Base-by-base conservation (phyloP, 2,888 invertebrate genomes). In the Rotaria magnacalcarata region DNA sequence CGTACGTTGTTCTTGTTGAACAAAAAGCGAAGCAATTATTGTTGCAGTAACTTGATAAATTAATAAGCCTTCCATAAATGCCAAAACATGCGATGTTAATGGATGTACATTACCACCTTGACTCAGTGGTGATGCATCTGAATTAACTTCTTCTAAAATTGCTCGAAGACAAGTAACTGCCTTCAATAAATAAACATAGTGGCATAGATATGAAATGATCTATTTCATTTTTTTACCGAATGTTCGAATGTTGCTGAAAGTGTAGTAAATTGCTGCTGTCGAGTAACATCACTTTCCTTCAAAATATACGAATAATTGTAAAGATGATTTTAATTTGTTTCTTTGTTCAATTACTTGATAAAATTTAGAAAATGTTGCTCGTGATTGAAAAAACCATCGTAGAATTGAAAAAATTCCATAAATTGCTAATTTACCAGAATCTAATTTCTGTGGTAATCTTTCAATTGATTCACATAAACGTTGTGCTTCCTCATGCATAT, bases 21-120 rank as follows among this genome's bases (percentile, higher is more conserved):
- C 47, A 47, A 47, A 80, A 24, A 11, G 1, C 11, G 80, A 47
- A 80, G 80, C 80, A 47, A 80, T 47, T 16, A 80, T 47, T 47
- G 43, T 80, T 47, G 80, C 80, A 10, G n/a, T 80, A 47, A 47
- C 80, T 47, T 80, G 24, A 80, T 47, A 80, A 5, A 24, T n/a
- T n/a, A 80, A 80, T 47, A 80, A 47, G n/a, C 80, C 80, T 24
- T 80, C 80, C 80, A 80, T 80, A 47, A 80, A 80, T 47, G 80
- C 80, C n/a, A 80, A 80, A 24, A 80, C 47, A 47, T 80, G 80
- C 8, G 80, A 80, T 80, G 80, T 80, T 47, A 80, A 47, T 47
- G 80, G 47, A 80, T 80, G 80, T 10, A 80, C 80, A 80, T 80
- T 80, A 11, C 80, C 80, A 80, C 80, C 80, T 47, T 47, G 47